Evolutionary conservation across 2,888 invertebrate species (phyloP), one percentile per base, ranked within the genome.

Genomic region (Ischnus inquisitorius): DNA sequence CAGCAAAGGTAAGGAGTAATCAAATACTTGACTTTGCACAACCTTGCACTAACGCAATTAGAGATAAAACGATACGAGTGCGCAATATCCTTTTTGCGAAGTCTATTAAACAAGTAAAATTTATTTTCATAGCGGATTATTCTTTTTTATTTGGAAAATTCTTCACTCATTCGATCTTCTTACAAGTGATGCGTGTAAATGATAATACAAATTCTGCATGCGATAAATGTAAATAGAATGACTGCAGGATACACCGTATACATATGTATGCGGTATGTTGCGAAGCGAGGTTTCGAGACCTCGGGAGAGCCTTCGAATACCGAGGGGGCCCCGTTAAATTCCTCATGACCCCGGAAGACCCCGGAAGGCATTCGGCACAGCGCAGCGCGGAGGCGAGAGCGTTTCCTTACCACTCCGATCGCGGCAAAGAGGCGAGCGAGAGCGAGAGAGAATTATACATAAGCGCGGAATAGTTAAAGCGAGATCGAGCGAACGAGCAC

Each of bases 41-140:
- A n/a, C n/a, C n/a, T n/a, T n/a, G n/a, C n/a, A n/a, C n/a, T n/a
- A 86, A 86, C 88, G 87, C 88, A 89, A 89, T 89, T 89, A 89
- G 87, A 88, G 86, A 76, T 86, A 89, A 87, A 90, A 89, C 88
- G 89, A 89, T 90, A 89, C 88, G 88, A 90, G 90, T 90, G 88
- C 89, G 86, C n/a, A n/a, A n/a, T n/a, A n/a, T n/a, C n/a, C n/a
- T n/a, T n/a, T n/a, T n/a, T n/a, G n/a, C n/a, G n/a, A n/a, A n/a
- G n/a, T 34, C 34, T 4, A 34, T 34, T 34, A 34, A 34, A 6
- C 4, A 34, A 34, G 8, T 6, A 1, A 6, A n/a, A n/a, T n/a
- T n/a, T n/a, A 19, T 16, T 51, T 19, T 19, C 10, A 19, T 51
- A 34, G 34, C 34, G 8, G 34, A 34, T 16, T 46, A 10, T 46